Conservation (phyloP, 2,888 invertebrate species). For the Drosophila tripunctata region DNA sequence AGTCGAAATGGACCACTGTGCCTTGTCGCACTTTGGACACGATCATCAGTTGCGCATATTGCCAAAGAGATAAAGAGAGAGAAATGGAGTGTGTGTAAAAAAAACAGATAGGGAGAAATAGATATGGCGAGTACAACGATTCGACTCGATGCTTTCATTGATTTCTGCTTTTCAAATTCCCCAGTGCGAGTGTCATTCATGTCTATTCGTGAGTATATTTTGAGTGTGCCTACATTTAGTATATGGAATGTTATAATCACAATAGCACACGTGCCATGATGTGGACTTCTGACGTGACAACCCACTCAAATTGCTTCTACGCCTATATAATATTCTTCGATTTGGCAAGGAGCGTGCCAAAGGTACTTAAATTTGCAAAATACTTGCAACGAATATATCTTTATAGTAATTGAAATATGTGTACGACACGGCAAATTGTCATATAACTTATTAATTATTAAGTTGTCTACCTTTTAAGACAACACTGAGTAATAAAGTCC, state of each 20-base stretch:
- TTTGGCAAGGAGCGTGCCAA: conserved; percentile 12
- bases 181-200: not conserved
- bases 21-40: conserved; percentile 66
- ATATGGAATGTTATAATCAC: conserved; percentile 19
- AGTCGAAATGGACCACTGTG: too few species aligned
- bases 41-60: conserved; percentile 59
- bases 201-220: conserved; percentile 11
- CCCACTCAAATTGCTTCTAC: conserved; percentile 29
- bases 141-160: conserved; percentile 17
- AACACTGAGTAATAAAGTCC: too few species aligned
- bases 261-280: conserved; percentile 49
- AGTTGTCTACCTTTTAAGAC: not conserved
- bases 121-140: not conserved
- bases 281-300: conserved; percentile 49
- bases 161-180: conserved; percentile 28
- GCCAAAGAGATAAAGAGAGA: conserved; percentile 1
- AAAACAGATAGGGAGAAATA: not conserved
- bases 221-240: not conserved
- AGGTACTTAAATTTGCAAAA: conserved; percentile 12
- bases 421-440: too few species aligned
- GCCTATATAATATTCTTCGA: conserved; percentile 3
- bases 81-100: not conserved
- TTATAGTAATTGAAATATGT: not conserved
- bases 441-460: not conserved
- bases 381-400: not conserved